Conservation (phyloP, 2,888 invertebrate species). For the Ormyrus rosae region DNA sequence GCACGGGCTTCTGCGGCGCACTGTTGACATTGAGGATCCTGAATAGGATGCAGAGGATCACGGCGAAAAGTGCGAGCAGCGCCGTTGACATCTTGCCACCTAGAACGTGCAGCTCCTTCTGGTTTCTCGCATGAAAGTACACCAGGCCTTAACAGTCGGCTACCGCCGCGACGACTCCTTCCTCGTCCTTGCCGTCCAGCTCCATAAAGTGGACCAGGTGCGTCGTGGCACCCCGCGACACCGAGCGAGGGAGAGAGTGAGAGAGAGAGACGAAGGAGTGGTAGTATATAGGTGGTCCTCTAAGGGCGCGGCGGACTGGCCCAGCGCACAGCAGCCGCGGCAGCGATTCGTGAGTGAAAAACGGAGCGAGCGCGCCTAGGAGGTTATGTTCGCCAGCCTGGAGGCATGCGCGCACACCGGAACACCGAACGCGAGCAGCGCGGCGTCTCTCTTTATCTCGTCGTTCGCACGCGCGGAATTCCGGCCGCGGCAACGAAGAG, state of each 20-base stretch:
- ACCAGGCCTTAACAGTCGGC: neutral
- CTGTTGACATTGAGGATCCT: constrained; percentile 91
- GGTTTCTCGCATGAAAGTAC: too few species aligned
- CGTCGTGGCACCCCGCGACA: neutral
- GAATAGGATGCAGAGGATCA: constrained; percentile 89
- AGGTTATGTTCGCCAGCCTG: too few species aligned
- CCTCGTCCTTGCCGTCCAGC: neutral
- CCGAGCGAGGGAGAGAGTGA: too few species aligned
- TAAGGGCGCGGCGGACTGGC: too few species aligned
- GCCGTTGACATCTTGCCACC: constrained; percentile 84
- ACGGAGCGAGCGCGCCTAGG: too few species aligned
- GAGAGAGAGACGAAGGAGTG: too few species aligned
- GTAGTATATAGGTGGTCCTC: too few species aligned
- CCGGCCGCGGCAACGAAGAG: too few species aligned
- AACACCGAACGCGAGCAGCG: neutral
- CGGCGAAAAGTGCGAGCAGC: constrained; percentile 86
- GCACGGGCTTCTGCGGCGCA: constrained; percentile 86
- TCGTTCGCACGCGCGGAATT: too few species aligned
- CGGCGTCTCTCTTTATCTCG: neutral
- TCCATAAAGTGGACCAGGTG: neutral
- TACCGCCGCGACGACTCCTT: neutral
- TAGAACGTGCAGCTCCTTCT: neutral
- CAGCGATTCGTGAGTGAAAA: neutral
- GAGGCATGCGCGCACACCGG: neutral
- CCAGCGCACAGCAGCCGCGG: neutral